Percentiles rank a stretch among this genome's conserved stretches.
phyloP scores from a whole-genome alignment of 2,113 vertebrate genomes.

The Harpagus bidentatus region DNA sequence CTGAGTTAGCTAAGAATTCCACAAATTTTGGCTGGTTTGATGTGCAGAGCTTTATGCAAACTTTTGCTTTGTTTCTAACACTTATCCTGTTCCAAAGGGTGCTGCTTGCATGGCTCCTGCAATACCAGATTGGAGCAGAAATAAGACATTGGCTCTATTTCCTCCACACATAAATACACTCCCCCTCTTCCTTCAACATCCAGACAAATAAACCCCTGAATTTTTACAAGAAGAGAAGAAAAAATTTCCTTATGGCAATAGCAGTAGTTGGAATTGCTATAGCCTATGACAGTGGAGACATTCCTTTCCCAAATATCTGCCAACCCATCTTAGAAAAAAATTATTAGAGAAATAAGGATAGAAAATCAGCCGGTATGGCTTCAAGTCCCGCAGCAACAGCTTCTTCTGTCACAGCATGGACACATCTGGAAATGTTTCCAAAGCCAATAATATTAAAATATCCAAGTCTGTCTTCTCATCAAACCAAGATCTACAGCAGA shows the following conservation, averaged over 20 bases:
- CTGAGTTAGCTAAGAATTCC: background rate
- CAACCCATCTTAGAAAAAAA: background rate
- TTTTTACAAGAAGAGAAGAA: background rate
- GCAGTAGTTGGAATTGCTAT: background rate
- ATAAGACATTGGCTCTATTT: background rate
- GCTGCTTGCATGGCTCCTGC: background rate
- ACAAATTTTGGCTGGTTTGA: background rate
- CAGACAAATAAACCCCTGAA: background rate
- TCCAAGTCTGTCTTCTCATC: background rate
- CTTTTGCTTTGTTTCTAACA: background rate
- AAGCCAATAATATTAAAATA: background rate
- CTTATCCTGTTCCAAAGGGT: background rate
- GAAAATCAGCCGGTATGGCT: rapidly evolving
- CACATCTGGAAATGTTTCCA: background rate
- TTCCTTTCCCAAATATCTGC: background rate
- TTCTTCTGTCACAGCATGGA: background rate
- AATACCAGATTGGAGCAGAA: background rate
- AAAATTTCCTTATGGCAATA: background rate
- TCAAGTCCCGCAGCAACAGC: background rate
- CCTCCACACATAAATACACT: background rate
- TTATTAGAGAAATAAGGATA: background rate
- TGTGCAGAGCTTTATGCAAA: background rate
- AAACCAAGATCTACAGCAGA: background rate
- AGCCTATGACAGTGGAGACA: background rate
- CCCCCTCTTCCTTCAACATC: background rate